These are phyloP conservation scores for Acanthochromis polyacanthus DNA, from an alignment of 2,113 vertebrate species.

Conservation along the genomic window DNA sequence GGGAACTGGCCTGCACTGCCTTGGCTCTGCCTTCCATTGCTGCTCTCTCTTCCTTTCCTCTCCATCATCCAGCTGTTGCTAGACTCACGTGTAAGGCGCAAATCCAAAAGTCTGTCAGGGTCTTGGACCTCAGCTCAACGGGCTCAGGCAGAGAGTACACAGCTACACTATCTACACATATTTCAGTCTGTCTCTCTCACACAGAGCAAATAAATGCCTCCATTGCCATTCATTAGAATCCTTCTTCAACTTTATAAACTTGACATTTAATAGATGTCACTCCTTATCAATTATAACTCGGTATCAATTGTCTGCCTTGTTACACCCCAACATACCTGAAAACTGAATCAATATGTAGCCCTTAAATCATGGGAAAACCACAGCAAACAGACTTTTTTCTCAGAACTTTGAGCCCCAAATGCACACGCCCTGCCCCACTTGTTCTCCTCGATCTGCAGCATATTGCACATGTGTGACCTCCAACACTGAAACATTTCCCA, in stretches of 20 bases:
- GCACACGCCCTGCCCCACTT: constrained; percentile 53
- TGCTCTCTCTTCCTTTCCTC: constrained; percentile 36
- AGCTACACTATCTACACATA: constrained; percentile 38
- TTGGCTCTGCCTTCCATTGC: constrained; percentile 51
- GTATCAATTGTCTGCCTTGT: constrained; percentile 15
- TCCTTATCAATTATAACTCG: not conserved
- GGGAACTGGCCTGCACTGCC: constrained; percentile 73
- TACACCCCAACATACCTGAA: constrained; percentile 36
- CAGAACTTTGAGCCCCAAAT: constrained; percentile 7
- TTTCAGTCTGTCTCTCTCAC: constrained; percentile 38
- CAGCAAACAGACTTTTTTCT: constrained; percentile 30
- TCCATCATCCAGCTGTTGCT: constrained; percentile 76
- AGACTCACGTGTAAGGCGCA: constrained; percentile 74
- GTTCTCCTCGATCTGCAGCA: constrained; percentile 22
- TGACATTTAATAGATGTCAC: constrained; percentile 15
- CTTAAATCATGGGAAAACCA: constrained; percentile 37
- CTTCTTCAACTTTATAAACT: constrained; percentile 7
- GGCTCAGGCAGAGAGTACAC: constrained; percentile 36
- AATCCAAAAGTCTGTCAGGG: constrained; percentile 77
- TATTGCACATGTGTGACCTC: constrained; percentile 46
- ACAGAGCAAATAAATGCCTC: constrained; percentile 39
- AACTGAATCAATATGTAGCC: constrained; percentile 66
- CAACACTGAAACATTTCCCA: constrained; percentile 17
- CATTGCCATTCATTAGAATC: not conserved
- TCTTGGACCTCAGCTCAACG: constrained; percentile 51